phyloP scores from a whole-genome alignment of 2,797 vertebrate genomes.

The Anabas testudineus region DNA sequence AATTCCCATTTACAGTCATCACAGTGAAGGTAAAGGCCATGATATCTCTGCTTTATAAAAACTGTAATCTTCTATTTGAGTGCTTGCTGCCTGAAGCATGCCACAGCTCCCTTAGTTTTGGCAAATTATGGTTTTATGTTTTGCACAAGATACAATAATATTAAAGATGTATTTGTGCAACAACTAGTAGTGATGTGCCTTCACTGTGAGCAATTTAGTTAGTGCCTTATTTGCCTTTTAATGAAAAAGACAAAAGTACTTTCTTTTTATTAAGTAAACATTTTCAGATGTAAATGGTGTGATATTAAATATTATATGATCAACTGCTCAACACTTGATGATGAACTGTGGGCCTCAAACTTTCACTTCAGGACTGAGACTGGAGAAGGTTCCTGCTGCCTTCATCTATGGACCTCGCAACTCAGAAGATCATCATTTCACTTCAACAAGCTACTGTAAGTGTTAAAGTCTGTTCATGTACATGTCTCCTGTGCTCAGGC shows the following conservation, averaged over 20 bases:
- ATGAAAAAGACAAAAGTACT: constrained; percentile 21
- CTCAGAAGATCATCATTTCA: background rate
- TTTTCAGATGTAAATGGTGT: too few species aligned
- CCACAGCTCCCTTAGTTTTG: constrained; percentile 13
- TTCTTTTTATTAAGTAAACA: too few species aligned
- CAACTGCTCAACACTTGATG: too few species aligned
- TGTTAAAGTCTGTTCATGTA: too few species aligned
- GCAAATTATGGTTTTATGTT: constrained; percentile 61
- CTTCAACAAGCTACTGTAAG: too few species aligned
- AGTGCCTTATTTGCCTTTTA: constrained; percentile 20
- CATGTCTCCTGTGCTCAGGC: too few species aligned
- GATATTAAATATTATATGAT: too few species aligned
- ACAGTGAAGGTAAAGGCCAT: constrained; percentile 42
- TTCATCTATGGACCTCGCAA: background rate
- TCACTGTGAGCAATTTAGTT: constrained; percentile 10
- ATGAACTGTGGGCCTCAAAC: too few species aligned
- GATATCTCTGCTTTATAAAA: constrained; percentile 49
- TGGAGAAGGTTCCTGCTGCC: background rate
- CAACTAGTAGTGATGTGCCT: constrained; percentile 26
- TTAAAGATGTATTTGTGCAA: constrained; percentile 51
- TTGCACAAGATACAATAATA: constrained; percentile 50
- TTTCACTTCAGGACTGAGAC: too few species aligned
- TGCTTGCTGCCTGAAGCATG: constrained; percentile 32
- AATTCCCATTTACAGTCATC: constrained; percentile 57
- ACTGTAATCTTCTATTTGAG: constrained; percentile 12